Conservation (phyloP, 2,797 vertebrate species). For the Helarctos malayanus region DNA sequence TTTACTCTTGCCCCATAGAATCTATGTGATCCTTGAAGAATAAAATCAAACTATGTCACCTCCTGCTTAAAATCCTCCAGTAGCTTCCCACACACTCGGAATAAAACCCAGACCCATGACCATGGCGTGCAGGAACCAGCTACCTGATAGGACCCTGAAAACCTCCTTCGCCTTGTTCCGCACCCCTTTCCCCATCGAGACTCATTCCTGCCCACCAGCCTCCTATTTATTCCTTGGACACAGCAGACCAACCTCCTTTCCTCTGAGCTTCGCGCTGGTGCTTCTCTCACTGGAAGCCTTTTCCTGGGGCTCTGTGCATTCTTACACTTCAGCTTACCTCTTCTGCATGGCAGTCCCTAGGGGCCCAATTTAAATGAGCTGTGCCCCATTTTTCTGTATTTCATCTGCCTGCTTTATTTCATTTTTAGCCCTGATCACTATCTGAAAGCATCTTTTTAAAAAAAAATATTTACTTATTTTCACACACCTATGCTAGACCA, state of each 20-base stretch:
- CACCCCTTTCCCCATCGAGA: neutral
- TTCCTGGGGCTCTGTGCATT: no score
- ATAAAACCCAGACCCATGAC: neutral
- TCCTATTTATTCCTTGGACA: no score
- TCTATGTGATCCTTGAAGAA: neutral
- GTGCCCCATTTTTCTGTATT: neutral
- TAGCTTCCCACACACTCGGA: neutral
- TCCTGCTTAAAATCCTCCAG: neutral
- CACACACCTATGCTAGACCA: neutral
- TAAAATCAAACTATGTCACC: neutral
- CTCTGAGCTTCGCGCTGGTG: neutral
- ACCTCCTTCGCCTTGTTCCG: no score
- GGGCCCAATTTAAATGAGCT: neutral
- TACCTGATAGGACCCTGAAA: neutral
- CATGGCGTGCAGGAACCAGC: fast-evolving
- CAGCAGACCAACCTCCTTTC: neutral
- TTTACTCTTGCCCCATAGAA: neutral
- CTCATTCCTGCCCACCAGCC: no score
- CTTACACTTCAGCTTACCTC: neutral
- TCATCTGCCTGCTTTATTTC: neutral
- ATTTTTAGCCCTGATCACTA: neutral
- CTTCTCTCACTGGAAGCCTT: neutral
- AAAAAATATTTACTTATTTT: neutral
- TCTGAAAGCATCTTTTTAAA: neutral
- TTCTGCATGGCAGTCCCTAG: neutral